phyloP scores from a whole-genome alignment of 2,113 vertebrate genomes.

The Merops nubicus region DNA sequence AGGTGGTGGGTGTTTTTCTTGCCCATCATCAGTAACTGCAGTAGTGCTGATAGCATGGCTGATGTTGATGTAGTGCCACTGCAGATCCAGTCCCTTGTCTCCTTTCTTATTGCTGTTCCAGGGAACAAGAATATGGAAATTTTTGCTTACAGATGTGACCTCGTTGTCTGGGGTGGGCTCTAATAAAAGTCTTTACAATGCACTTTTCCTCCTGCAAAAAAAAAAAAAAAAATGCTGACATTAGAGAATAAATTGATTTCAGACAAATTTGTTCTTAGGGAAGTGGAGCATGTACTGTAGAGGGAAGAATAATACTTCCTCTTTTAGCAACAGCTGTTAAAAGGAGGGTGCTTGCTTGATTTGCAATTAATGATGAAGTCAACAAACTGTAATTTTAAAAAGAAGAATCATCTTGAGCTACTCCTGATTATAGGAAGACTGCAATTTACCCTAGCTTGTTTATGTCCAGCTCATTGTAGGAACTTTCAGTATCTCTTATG shows the following conservation, averaged over 20 bases:
- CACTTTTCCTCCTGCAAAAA: neutral
- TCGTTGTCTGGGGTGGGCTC: neutral
- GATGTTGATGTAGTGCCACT: rapidly evolving
- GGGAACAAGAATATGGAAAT: neutral
- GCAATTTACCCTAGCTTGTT: neutral
- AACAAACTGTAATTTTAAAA: neutral
- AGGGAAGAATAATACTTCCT: neutral
- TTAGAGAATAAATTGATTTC: neutral
- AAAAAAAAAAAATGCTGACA: neutral
- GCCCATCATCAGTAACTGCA: neutral
- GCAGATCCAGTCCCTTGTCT: neutral
- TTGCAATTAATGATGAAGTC: neutral
- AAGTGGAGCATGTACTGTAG: neutral
- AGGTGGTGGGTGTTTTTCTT: neutral
- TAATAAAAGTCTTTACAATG: neutral
- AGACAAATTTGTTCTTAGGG: neutral
- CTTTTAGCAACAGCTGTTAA: neutral
- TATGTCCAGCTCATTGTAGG: neutral
- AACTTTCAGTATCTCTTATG: neutral
- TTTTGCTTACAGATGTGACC: neutral
- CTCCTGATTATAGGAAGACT: neutral
- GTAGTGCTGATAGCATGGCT: neutral
- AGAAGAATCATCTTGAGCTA: neutral
- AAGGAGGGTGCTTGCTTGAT: neutral
- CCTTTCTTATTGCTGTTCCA: neutral